A percentile compares a stretch with the other conserved stretches of the same genome.
Evolutionary conservation across 2,797 vertebrate genomes (phyloP).

Genomic region (Sphenopsis melanotis): DNA sequence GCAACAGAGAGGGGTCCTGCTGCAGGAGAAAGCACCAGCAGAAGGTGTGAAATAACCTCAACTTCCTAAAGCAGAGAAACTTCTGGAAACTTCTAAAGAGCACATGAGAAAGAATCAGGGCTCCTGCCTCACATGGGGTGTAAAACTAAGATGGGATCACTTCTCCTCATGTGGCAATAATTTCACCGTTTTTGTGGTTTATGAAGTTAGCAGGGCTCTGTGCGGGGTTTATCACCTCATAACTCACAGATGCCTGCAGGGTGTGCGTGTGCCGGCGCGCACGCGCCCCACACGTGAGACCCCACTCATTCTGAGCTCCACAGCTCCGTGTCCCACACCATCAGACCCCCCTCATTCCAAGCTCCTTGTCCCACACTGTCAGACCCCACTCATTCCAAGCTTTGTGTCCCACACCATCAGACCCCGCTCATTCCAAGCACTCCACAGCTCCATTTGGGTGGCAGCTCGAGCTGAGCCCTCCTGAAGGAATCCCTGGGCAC

Average conservation of each 20-base stretch:
- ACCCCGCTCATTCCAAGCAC: too few relatives aligned
- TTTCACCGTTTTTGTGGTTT: conserved; percentile 32
- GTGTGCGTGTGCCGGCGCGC: background rate
- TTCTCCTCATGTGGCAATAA: background rate
- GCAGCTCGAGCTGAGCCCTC: fast-evolving
- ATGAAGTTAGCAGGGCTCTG: conserved; percentile 7
- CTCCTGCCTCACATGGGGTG: background rate
- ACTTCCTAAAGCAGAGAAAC: background rate
- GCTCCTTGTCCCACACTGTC: fast-evolving
- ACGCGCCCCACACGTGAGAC: background rate
- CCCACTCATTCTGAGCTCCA: background rate
- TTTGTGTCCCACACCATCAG: too few relatives aligned
- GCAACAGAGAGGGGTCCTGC: background rate
- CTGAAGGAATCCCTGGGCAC: background rate
- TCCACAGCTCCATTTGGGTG: background rate
- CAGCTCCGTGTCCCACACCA: too few relatives aligned
- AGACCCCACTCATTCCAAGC: fast-evolving
- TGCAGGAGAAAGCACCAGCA: background rate
- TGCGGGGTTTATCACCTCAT: background rate
- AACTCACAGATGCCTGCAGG: background rate
- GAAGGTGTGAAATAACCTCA: background rate
- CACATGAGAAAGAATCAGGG: background rate
- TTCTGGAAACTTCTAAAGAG: background rate
- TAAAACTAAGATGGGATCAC: background rate
- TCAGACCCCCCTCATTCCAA: background rate